Evolutionary conservation across 2,888 invertebrate genomes (phyloP).

Genomic region (Tupiocoris notatus): DNA sequence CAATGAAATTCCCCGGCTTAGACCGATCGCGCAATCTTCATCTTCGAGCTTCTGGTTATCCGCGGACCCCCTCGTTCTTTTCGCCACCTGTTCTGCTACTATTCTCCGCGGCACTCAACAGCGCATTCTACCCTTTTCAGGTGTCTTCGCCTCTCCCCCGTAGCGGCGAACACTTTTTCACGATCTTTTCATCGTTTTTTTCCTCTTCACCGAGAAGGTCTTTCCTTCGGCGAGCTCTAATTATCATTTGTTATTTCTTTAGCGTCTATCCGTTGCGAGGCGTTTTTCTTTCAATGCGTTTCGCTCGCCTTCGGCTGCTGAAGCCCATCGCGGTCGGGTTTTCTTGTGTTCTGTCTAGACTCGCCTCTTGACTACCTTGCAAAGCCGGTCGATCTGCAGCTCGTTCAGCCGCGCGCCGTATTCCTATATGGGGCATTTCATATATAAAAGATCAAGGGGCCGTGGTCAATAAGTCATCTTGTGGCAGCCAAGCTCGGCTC

Average conservation of each 20-base stretch:
- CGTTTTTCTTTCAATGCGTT: slow-evolving; percentile 24
- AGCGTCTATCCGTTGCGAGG: slow-evolving; percentile 29
- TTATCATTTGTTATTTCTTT: slow-evolving; percentile 42
- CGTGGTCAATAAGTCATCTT: slow-evolving; percentile 38
- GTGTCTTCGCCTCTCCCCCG: slow-evolving; percentile 1
- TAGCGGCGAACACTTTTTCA: background rate
- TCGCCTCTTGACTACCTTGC: background rate
- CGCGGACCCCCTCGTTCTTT: background rate
- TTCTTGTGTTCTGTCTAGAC: slow-evolving; percentile 11
- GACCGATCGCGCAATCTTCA: background rate
- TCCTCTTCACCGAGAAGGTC: background rate
- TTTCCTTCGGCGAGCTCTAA: slow-evolving; percentile 19
- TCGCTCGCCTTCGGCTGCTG: slow-evolving; percentile 8
- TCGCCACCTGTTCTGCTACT: background rate
- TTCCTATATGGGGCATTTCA: slow-evolving; percentile 40
- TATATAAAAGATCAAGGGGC: slow-evolving; percentile 40
- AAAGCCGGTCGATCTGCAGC: slow-evolving; percentile 16
- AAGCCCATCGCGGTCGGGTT: slow-evolving; percentile 2
- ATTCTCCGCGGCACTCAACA: background rate
- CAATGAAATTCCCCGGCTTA: background rate
- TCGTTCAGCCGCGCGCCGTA: slow-evolving; percentile 12
- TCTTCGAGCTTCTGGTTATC: background rate
- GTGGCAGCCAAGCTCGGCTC: slow-evolving; percentile 32
- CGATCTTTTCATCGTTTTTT: background rate
- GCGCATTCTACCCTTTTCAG: slow-evolving; percentile 9